These are phyloP conservation scores for Vollenhovia emeryi DNA, from an alignment of 1,140 invertebrate species.

Conservation along the genomic window DNA sequence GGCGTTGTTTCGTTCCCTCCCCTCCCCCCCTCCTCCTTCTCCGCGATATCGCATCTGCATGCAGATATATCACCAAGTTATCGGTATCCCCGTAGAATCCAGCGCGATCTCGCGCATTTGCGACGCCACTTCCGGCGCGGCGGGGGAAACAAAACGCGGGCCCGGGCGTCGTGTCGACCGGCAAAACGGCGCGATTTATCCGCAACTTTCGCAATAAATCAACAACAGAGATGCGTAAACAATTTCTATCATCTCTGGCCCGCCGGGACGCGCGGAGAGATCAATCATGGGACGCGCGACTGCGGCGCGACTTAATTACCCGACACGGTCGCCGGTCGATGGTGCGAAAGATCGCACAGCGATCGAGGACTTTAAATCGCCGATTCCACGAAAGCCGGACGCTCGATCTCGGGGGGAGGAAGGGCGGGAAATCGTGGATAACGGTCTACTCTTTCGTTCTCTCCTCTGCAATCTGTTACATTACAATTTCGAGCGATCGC, in stretches of 20 bases:
- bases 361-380: background rate
- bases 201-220: constrained; percentile 52
- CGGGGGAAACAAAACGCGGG: constrained; percentile 12
- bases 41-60: constrained; percentile 42
- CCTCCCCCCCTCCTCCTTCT: too few species aligned
- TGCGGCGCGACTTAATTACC: constrained; percentile 31
- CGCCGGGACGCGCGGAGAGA: background rate
- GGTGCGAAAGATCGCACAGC: background rate
- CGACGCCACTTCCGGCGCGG: constrained; percentile 33
- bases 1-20: constrained; percentile 15
- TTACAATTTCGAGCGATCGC: background rate
- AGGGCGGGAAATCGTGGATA: background rate
- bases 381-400: background rate
- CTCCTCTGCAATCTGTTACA: background rate
- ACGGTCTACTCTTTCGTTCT: too few species aligned
- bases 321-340: background rate
- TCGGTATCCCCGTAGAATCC: constrained; percentile 37
- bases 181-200: constrained; percentile 27
- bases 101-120: constrained; percentile 40
- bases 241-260: constrained; percentile 48
- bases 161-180: background rate
- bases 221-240: constrained; percentile 49
- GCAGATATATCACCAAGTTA: constrained; percentile 47
- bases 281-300: constrained; percentile 27
- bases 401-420: background rate